These are phyloP conservation scores for Conus canariensis DNA, from an alignment of 2,888 invertebrate species.

Conservation along the genomic window DNA sequence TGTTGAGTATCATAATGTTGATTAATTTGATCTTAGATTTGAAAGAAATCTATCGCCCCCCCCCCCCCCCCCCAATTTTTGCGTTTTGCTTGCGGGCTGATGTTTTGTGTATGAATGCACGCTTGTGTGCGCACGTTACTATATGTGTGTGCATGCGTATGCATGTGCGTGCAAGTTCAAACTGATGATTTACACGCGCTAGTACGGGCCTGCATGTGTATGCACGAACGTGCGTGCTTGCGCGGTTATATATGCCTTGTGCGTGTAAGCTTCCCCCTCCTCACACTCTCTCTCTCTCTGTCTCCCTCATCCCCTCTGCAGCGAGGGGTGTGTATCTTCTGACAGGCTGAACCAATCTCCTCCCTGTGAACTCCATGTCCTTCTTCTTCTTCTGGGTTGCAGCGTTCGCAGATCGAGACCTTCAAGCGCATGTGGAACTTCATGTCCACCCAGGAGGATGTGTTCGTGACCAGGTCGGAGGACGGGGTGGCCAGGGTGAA, in stretches of 20 bases:
- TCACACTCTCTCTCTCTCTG: background rate
- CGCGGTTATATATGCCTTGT: background rate
- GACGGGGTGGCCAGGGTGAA: conserved; percentile 92
- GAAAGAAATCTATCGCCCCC: too few relatives aligned
- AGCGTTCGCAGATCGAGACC: conserved; percentile 88
- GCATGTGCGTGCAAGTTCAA: background rate
- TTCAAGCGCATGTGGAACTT: conserved; percentile 90
- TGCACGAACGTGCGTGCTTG: background rate
- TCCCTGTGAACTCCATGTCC: too few relatives aligned
- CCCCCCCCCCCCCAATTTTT: too few relatives aligned
- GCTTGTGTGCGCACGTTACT: background rate
- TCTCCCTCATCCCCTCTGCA: background rate
- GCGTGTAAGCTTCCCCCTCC: background rate
- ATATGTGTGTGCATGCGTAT: background rate
- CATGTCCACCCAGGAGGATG: conserved; percentile 88
- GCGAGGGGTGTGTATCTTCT: too few relatives aligned
- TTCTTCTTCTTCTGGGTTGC: conserved; percentile 49
- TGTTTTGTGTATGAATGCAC: background rate
- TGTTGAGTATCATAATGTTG: too few relatives aligned
- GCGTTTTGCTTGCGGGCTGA: too few relatives aligned
- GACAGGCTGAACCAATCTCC: too few relatives aligned
- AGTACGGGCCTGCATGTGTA: background rate
- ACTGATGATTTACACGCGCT: too few relatives aligned
- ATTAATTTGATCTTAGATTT: too few relatives aligned
- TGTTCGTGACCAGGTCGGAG: conserved; percentile 93